Base-by-base conservation (phyloP, 2,888 invertebrate species). In the Ectropis crepuscularia region DNA sequence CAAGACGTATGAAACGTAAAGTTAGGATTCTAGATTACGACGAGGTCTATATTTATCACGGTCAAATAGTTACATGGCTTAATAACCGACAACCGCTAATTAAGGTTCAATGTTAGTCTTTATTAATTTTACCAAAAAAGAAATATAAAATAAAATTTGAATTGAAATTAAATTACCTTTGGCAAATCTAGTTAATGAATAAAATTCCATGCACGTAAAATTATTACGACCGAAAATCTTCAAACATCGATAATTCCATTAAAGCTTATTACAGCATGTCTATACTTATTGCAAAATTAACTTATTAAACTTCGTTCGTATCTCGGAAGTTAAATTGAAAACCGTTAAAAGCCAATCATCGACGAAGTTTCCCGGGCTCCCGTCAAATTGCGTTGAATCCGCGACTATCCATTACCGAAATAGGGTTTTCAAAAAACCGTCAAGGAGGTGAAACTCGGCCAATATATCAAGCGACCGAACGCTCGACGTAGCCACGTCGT, bases 281-380 rank as follows among this genome's bases (percentile, higher is more conserved):
- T 50, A 45, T 58, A 58, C 63, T 58, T 54, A 63, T 46, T 54
- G 58, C 46, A 63, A 59, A 58, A 48, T 63, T 58, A 53, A 63
- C 57, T 65, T 60, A 58, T 37, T 49, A 54, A 88, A 86, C 77
- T 87, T 81, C 68, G 73, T 80, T 78, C 79, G 78, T 80, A 83
- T 82, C 79, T 77, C 80, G 78, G 53, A 88, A 87, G 85, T 87
- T 87, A 84, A 87, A 88, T 86, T 86, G 87, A 85, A 87, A 86
- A 83, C 84, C 85, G 86, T 87, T 87, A 86, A 83, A 65, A 65
- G 64, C 60, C 60, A 64, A 60, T 61, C 55, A 62, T 82, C 78
- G 79, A 72, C 71, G 76, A 82, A 85, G 77, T 83, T 85, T 77
- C 80, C 76, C 74, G 75, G 65, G 78, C 67, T 74, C 67, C 77